These are phyloP conservation scores for Philonicus albiceps DNA, from an alignment of 2,888 invertebrate species.

Conservation along the genomic window DNA sequence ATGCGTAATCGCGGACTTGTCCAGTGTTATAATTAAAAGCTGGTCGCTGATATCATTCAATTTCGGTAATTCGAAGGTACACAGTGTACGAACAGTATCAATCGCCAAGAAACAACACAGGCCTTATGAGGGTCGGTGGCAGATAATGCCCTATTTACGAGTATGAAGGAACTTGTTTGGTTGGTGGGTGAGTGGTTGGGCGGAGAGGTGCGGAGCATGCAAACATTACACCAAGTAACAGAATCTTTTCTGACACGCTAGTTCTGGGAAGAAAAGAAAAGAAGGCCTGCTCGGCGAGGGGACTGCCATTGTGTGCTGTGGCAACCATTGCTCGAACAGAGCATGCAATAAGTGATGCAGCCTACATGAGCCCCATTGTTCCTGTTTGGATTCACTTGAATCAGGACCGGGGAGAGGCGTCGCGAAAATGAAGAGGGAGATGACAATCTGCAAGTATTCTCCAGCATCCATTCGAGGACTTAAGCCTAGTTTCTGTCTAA, in stretches of 20 bases:
- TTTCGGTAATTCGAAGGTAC: not conserved
- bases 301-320: not conserved
- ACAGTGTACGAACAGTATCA: not conserved
- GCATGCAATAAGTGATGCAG: not conserved
- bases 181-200: not conserved
- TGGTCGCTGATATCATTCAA: not conserved
- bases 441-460: constrained; percentile 26
- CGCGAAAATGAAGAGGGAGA: not conserved
- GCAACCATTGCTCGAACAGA: not conserved
- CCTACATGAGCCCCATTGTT: constrained; percentile 19
- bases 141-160: not conserved
- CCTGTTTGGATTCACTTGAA: constrained; percentile 16
- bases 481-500: constrained; percentile 24
- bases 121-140: not conserved
- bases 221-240: not conserved
- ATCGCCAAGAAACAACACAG: not conserved
- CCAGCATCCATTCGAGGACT: constrained; percentile 10
- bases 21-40: not conserved
- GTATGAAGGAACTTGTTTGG: not conserved
- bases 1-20: not conserved
- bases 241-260: constrained; percentile 13
- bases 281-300: not conserved
- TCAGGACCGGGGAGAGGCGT: not conserved
- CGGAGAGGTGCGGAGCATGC: not conserved
- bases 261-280: not conserved